Evolutionary conservation across 2,113 vertebrate genomes (phyloP).

Genomic region (Piprites chloris): DNA sequence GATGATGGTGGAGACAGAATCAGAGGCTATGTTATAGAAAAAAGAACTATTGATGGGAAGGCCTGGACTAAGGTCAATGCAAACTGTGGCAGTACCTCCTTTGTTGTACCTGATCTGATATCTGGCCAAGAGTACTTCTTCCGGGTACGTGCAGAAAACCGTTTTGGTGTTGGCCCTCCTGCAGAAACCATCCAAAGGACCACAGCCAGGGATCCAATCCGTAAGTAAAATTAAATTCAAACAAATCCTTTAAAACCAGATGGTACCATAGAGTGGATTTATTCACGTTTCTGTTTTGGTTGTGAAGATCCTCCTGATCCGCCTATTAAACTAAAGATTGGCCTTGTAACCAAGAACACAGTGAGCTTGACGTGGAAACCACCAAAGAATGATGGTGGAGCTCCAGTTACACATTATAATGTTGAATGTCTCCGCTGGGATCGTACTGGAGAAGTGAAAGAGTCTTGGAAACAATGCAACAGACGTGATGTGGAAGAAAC

Average conservation of each 20-base stretch:
- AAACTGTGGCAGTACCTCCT: conserved; percentile 85
- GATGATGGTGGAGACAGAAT: conserved; percentile 93
- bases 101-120: conserved; percentile 88
- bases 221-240: conserved; percentile 74
- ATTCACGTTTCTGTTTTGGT: conserved; percentile 11
- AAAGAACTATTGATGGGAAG: conserved; percentile 89
- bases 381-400: conserved; percentile 93
- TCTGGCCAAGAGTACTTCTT: conserved; percentile 92
- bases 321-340: conserved; percentile 90
- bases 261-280: background rate
- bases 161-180: conserved; percentile 86
- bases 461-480: conserved; percentile 93
- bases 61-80: conserved; percentile 97
- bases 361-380: conserved; percentile 92
- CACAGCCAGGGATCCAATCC: conserved; percentile 90
- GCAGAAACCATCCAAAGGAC: conserved; percentile 81
- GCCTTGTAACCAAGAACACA: conserved; percentile 84
- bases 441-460: conserved; percentile 85
- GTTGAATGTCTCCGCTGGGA: conserved; percentile 95
- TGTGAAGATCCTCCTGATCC: conserved; percentile 93
- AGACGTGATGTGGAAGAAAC: conserved; percentile 91
- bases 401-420: conserved; percentile 95
- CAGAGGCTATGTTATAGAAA: conserved; percentile 95
- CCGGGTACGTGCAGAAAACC: conserved; percentile 92
- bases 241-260: background rate